Evolutionary conservation across 1,140 invertebrate species (phyloP).

Genomic region (Trichomalopsis sarcophagae): DNA sequence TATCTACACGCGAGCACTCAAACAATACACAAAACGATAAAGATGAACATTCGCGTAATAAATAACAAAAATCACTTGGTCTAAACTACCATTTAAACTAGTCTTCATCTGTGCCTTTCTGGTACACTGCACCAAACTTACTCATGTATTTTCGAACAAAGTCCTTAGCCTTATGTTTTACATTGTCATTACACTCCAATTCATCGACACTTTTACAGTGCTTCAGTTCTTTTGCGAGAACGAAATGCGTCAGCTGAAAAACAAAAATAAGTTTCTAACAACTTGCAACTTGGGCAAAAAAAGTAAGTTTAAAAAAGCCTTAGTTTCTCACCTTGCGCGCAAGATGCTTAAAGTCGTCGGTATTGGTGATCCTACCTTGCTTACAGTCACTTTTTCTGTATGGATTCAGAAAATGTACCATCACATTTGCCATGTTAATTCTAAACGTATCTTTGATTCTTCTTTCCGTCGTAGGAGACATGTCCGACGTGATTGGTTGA

Average conservation of each 20-base stretch:
- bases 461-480: conserved; percentile 72
- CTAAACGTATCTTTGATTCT: conserved; percentile 92
- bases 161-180: conserved; percentile 94
- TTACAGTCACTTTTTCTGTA: conserved; percentile 91
- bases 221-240: conserved; percentile 96
- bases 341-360: conserved; percentile 96
- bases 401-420: conserved; percentile 93
- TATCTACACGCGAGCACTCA: conserved; percentile 42
- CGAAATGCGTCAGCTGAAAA: conserved; percentile 93
- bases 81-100: conserved; percentile 62
- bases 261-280: conserved; percentile 30
- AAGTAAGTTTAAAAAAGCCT: conserved; percentile 10
- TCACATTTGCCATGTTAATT: conserved; percentile 90
- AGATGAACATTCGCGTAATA: conserved; percentile 60
- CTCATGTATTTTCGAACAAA: conserved; percentile 97
- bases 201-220: conserved; percentile 92
- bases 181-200: conserved; percentile 92
- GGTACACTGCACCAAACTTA: conserved; percentile 88
- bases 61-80: conserved; percentile 66
- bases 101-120: conserved; percentile 78
- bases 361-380: conserved; percentile 89
- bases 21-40: conserved; percentile 49
- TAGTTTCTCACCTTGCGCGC: conserved; percentile 88
- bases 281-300: conserved; percentile 21
- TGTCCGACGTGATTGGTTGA: conserved; percentile 64